Percentiles rank a stretch among this genome's conserved stretches.
These are phyloP conservation scores for Nemapogon koenigi DNA, from an alignment of 2,888 invertebrate genomes.

Conservation along the genomic window DNA sequence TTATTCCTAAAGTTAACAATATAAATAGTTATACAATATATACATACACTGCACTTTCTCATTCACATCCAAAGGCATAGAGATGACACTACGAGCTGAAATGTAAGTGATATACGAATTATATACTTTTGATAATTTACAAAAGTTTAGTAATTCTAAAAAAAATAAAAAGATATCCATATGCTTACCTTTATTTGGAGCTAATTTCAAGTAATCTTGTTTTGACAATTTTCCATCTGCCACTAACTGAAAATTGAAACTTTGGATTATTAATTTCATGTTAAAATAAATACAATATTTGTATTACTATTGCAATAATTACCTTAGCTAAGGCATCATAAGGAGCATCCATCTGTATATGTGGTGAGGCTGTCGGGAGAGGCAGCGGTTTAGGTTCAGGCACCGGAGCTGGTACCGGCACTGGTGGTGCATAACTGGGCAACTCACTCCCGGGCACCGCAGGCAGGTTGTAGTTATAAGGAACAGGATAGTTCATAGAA, in stretches of 20 bases:
- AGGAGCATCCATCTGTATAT: slow-evolving; percentile 21
- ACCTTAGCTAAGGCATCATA: slow-evolving; percentile 54
- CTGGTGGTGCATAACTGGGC: slow-evolving; percentile 8
- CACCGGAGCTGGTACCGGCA: slow-evolving; percentile 21
- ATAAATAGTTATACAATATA: no score
- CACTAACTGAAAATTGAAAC: slow-evolving; percentile 46
- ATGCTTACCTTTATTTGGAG: slow-evolving; percentile 47
- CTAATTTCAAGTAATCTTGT: slow-evolving; percentile 51
- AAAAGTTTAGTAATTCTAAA: slow-evolving; percentile 3
- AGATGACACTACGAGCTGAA: no score
- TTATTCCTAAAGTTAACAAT: no score
- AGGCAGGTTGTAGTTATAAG: no score
- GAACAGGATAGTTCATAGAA: no score
- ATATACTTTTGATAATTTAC: background rate
- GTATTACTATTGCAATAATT: slow-evolving; percentile 20
- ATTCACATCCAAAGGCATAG: no score
- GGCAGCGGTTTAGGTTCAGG: slow-evolving; percentile 19
- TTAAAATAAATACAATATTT: background rate
- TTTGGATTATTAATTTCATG: background rate
- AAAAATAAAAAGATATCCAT: slow-evolving; percentile 4
- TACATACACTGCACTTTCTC: no score
- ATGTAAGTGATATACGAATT: no score
- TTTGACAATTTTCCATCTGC: slow-evolving; percentile 53
- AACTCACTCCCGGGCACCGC: no score
- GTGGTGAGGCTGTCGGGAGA: background rate